Percentiles rank a stretch among this genome's conserved stretches.
phyloP scores from a whole-genome alignment of 2,113 vertebrate species.

The Takifugu flavidus region DNA sequence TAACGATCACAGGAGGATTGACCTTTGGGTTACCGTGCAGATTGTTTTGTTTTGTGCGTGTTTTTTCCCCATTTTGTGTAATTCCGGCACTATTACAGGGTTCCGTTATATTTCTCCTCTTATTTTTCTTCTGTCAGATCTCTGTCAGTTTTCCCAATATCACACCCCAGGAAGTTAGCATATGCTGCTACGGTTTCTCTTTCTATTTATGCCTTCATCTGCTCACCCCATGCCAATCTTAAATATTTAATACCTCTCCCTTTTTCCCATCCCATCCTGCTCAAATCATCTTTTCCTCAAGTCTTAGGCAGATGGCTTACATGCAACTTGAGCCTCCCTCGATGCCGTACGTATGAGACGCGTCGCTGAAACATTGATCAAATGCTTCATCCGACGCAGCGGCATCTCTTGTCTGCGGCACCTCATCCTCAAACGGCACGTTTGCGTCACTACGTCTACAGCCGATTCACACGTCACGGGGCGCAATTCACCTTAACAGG shows the following conservation, averaged over 20 bases:
- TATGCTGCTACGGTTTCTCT: slow-evolving; percentile 33
- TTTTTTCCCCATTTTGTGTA: no score
- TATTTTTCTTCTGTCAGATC: slow-evolving; percentile 1
- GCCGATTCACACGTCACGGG: not conserved
- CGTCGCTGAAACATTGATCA: slow-evolving; percentile 44
- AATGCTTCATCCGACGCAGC: slow-evolving; percentile 10
- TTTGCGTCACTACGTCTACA: slow-evolving; percentile 1
- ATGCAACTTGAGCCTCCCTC: slow-evolving; percentile 24
- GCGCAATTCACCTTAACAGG: not conserved
- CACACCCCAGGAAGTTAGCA: slow-evolving; percentile 18
- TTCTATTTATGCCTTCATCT: slow-evolving; percentile 54
- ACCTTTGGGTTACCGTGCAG: not conserved
- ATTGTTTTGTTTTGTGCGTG: no score
- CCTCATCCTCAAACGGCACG: not conserved
- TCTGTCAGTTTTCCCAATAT: slow-evolving; percentile 18
- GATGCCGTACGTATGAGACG: slow-evolving; percentile 20
- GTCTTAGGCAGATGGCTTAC: slow-evolving; percentile 30
- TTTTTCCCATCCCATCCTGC: slow-evolving; percentile 17
- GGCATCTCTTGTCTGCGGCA: slow-evolving; percentile 13
- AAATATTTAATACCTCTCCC: slow-evolving; percentile 53
- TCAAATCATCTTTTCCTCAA: slow-evolving; percentile 33
- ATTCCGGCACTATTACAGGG: not conserved
- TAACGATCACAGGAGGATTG: slow-evolving; percentile 9
- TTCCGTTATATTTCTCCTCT: slow-evolving; percentile 1
- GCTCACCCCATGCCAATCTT: slow-evolving; percentile 39